Conservation (phyloP, 2,888 invertebrate species). For the Thysanoteuthis rhombus region DNA sequence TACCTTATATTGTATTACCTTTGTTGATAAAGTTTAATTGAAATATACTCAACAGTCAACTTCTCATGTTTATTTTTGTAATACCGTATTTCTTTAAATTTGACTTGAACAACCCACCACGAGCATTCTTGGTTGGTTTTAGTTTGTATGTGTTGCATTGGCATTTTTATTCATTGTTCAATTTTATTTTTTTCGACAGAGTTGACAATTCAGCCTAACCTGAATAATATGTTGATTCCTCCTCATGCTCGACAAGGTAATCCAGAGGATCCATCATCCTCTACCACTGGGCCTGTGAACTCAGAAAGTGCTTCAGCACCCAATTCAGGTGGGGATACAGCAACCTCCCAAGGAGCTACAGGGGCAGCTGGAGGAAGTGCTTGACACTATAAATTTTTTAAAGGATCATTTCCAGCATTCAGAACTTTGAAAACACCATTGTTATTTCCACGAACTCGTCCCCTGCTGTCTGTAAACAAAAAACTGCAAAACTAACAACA, state of each 20-base stretch:
- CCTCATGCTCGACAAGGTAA: conserved; percentile 70
- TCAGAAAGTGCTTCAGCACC: conserved; percentile 40
- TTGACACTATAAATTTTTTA: conserved; percentile 33
- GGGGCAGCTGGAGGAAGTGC: conserved; percentile 40
- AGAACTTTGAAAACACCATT: conserved; percentile 30
- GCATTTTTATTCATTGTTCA: neutral
- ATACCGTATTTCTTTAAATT: no score
- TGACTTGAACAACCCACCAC: no score
- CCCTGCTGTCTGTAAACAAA: conserved; percentile 29
- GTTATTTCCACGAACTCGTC: conserved; percentile 31
- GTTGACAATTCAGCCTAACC: conserved; percentile 88
- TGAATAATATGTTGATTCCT: conserved; percentile 89
- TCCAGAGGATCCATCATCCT: conserved; percentile 38
- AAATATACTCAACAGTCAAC: no score
- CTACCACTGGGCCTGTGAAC: conserved; percentile 44
- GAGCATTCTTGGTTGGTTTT: neutral
- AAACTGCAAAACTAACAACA: conserved; percentile 12
- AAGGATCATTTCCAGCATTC: conserved; percentile 31
- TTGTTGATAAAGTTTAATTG: no score
- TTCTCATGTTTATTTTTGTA: no score
- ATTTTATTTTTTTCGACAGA: conserved; percentile 73
- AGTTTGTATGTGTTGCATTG: neutral
- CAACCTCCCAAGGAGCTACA: conserved; percentile 50
- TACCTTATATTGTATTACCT: no score
- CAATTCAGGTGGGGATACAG: conserved; percentile 46